phyloP scores from a whole-genome alignment of 2,113 vertebrate species.

The Falcunculus frontatus region DNA sequence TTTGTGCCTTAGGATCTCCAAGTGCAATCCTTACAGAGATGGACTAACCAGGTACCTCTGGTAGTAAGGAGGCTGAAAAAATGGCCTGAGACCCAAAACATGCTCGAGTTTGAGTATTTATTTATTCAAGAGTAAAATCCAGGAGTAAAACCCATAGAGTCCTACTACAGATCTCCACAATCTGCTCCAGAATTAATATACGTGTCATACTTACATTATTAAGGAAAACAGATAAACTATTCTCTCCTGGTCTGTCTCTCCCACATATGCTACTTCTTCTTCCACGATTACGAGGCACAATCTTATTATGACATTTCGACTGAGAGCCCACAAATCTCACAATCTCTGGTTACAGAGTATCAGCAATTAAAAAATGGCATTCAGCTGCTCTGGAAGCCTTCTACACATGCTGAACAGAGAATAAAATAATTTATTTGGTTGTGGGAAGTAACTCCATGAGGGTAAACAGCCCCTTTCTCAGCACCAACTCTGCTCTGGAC shows the following conservation, averaged over 20 bases:
- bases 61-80: background rate
- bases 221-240: background rate
- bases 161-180: background rate
- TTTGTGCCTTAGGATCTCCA: background rate
- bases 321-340: background rate
- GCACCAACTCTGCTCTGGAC: background rate
- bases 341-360: background rate
- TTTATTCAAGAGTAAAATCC: background rate
- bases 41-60: background rate
- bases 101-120: background rate
- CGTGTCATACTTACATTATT: background rate
- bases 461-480: background rate
- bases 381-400: background rate
- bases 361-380: background rate
- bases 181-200: background rate
- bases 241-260: background rate
- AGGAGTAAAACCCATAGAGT: background rate
- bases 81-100: background rate
- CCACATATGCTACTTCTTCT: background rate
- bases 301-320: background rate
- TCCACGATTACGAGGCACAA: background rate
- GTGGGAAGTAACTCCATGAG: background rate
- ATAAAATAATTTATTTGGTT: background rate
- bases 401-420: background rate
- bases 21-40: background rate